A percentile compares a stretch with the other conserved stretches of the same genome.
Evolutionary conservation across 2,113 vertebrate genomes (phyloP).

Genomic region (Vicugna pacos): DNA sequence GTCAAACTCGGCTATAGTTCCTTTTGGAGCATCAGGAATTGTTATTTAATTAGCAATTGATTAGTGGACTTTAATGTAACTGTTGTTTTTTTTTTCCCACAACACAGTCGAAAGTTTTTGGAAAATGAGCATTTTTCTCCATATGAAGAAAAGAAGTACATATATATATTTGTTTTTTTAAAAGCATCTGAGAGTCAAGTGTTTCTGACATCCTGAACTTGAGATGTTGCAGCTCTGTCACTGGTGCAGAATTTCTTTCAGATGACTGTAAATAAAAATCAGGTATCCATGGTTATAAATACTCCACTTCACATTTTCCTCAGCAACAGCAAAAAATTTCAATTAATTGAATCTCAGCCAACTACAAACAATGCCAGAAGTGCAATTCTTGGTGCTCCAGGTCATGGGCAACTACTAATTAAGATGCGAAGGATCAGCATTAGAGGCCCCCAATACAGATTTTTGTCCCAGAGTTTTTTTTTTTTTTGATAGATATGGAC

Average conservation of each 20-base stretch:
- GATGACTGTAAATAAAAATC: conserved; percentile 70
- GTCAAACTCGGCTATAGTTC: conserved; percentile 58
- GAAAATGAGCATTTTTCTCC: conserved; percentile 55
- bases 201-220: conserved; percentile 52
- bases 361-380: conserved; percentile 76
- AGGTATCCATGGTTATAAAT: conserved; percentile 73
- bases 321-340: conserved; percentile 77
- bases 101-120: conserved; percentile 35
- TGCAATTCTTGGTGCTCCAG: conserved; percentile 71
- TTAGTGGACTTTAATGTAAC: conserved; percentile 32
- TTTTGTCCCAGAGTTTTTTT: conserved; percentile 56
- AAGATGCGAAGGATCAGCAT: conserved; percentile 72
- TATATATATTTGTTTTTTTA: no score
- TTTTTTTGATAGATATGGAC: conserved; percentile 57
- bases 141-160: neutral
- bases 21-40: conserved; percentile 55
- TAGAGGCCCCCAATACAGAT: conserved; percentile 27
- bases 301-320: conserved; percentile 72
- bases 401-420: conserved; percentile 76
- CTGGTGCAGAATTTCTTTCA: conserved; percentile 49
- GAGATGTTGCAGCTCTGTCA: neutral
- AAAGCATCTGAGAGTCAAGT: neutral
- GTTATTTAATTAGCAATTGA: conserved; percentile 60
- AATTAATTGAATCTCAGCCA: conserved; percentile 80
- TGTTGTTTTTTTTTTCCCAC: neutral